These are phyloP conservation scores for Heteromyza rotundicornis DNA, from an alignment of 2,888 invertebrate species.

Conservation along the genomic window DNA sequence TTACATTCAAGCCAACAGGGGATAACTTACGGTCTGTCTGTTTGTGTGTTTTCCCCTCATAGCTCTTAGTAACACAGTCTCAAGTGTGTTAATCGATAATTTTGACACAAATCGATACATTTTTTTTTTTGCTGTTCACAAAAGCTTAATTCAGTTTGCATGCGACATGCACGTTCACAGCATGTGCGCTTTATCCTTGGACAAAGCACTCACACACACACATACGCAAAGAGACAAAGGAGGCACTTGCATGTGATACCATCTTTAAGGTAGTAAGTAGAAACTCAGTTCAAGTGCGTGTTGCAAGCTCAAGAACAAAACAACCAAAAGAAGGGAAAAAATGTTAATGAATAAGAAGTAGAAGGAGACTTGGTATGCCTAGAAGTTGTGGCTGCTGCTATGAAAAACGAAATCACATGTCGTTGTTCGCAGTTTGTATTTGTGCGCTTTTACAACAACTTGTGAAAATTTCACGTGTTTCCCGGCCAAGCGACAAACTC, in stretches of 20 bases:
- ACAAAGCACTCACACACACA: neutral
- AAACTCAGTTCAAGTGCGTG: too few species aligned
- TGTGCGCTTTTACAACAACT: conserved; percentile 5
- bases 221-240: neutral
- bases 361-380: too few species aligned
- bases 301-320: neutral
- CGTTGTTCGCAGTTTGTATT: conserved; percentile 23
- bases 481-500: neutral
- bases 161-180: neutral
- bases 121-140: neutral
- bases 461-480: conserved; percentile 7
- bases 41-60: too few species aligned
- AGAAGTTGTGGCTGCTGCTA: neutral
- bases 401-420: conserved; percentile 12
- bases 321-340: neutral
- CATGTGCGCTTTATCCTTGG: neutral
- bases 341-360: neutral
- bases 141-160: neutral
- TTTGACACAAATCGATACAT: neutral
- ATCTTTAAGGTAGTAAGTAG: too few species aligned
- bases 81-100: neutral
- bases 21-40: too few species aligned
- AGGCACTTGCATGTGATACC: too few species aligned
- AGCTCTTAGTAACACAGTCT: too few species aligned
- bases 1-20: too few species aligned